These are phyloP conservation scores for Aspidiotus destructor DNA, from an alignment of 2,888 invertebrate genomes.

Conservation along the genomic window DNA sequence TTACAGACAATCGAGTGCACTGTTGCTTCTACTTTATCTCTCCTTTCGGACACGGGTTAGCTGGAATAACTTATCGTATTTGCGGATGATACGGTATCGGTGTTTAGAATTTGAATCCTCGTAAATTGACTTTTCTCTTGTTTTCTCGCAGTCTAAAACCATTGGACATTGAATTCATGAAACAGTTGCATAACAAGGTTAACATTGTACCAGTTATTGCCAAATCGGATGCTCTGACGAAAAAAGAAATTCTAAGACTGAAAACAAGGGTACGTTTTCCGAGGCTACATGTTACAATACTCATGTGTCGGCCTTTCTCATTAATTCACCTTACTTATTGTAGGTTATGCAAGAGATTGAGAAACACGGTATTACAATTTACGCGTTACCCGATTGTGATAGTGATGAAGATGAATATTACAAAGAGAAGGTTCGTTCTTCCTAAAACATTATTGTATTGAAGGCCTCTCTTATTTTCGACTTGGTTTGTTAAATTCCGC, in stretches of 20 bases:
- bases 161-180: constrained; percentile 91
- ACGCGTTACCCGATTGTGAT: constrained; percentile 90
- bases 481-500: too few relatives aligned
- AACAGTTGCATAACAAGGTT: constrained; percentile 83
- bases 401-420: constrained; percentile 92
- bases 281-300: not conserved
- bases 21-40: constrained; percentile 97
- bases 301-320: not conserved
- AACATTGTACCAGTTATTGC: constrained; percentile 97
- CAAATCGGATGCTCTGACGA: constrained; percentile 89
- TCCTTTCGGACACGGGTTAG: constrained; percentile 90
- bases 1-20: constrained; percentile 93
- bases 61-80: constrained; percentile 1
- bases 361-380: constrained; percentile 83
- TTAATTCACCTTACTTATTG: constrained; percentile 33
- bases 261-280: constrained; percentile 60
- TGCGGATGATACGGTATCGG: not conserved
- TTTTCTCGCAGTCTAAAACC: constrained; percentile 64
- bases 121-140: too few relatives aligned
- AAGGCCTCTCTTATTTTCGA: too few relatives aligned
- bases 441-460: too few relatives aligned
- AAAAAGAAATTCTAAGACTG: constrained; percentile 76
- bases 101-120: constrained; percentile 3
- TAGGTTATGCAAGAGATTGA: constrained; percentile 84
- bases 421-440: constrained; percentile 62